A percentile compares a stretch with the other conserved stretches of the same genome.
These are phyloP conservation scores for Rhinichthys osculus DNA, from an alignment of 2,797 vertebrate species.

Conservation along the genomic window DNA sequence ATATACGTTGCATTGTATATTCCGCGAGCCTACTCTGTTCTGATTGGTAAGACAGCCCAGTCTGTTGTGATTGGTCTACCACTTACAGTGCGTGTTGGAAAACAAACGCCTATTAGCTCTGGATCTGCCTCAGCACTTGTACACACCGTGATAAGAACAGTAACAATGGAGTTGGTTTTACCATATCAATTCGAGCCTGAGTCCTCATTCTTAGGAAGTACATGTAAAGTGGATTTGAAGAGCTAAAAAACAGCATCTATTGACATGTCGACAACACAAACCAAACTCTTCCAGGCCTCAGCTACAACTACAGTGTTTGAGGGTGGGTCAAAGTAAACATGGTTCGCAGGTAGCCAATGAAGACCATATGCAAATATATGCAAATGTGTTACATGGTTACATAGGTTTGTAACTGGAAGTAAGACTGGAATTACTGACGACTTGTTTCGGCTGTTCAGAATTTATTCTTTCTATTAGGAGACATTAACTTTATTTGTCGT, in stretches of 20 bases:
- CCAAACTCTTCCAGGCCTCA: neutral
- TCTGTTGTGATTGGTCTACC: neutral
- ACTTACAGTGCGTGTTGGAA: neutral
- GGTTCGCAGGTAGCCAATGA: neutral
- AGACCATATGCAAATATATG: neutral
- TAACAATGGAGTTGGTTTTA: neutral
- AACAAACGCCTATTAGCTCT: neutral
- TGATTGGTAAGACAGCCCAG: neutral
- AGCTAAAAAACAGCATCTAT: neutral
- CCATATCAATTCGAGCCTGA: neutral
- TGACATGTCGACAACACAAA: neutral
- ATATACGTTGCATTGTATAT: too few species aligned
- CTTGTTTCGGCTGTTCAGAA: neutral
- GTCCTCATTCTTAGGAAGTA: neutral
- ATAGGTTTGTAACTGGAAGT: neutral
- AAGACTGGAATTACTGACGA: neutral
- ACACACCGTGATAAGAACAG: neutral
- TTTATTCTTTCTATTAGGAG: neutral
- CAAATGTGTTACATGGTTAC: neutral
- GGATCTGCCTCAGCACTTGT: neutral
- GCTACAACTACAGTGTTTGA: neutral
- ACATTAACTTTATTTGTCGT: neutral
- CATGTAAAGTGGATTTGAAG: neutral
- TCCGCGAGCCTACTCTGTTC: neutral
- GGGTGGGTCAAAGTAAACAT: neutral